A percentile compares a stretch with the other conserved stretches of the same genome.
phyloP scores from a whole-genome alignment of 2,888 invertebrate genomes.

The Oxytorus armatus region DNA sequence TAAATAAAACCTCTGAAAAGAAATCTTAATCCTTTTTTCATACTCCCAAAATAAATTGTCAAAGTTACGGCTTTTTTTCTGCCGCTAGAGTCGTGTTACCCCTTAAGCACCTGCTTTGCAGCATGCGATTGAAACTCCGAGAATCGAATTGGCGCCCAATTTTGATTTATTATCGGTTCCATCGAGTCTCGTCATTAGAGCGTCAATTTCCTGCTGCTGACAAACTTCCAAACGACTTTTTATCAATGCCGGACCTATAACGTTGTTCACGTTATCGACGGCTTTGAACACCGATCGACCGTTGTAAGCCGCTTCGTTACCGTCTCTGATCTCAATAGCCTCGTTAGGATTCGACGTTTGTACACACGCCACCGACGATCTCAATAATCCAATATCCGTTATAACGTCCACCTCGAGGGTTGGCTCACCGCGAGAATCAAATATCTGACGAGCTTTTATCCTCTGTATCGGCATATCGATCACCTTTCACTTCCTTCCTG shows the following conservation, averaged over 20 bases:
- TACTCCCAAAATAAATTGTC: no score
- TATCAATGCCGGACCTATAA: conserved; percentile 79
- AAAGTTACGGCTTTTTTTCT: no score
- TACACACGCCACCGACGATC: conserved; percentile 78
- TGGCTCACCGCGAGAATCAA: conserved; percentile 90
- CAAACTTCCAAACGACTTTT: conserved; percentile 78
- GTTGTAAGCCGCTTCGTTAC: conserved; percentile 75
- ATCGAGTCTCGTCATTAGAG: conserved; percentile 76
- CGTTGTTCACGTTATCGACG: conserved; percentile 79
- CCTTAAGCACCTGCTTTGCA: conserved; percentile 80
- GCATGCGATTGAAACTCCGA: conserved; percentile 79
- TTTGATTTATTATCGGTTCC: conserved; percentile 80
- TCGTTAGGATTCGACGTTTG: conserved; percentile 73
- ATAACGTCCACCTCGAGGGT: conserved; percentile 86
- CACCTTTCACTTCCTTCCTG: no score
- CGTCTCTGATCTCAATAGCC: conserved; percentile 77
- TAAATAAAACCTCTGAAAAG: no score
- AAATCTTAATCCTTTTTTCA: no score
- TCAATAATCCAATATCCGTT: conserved; percentile 80
- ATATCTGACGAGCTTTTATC: conserved; percentile 88
- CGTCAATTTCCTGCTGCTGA: conserved; percentile 80
- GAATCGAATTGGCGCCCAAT: conserved; percentile 79
- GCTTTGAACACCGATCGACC: conserved; percentile 79
- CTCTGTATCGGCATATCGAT: conserved; percentile 86
- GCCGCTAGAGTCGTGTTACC: no score